Percentiles rank a stretch among this genome's conserved stretches.
Conservation (phyloP, 1,140 invertebrate species). For the Ceratoteleas bidentatus region DNA sequence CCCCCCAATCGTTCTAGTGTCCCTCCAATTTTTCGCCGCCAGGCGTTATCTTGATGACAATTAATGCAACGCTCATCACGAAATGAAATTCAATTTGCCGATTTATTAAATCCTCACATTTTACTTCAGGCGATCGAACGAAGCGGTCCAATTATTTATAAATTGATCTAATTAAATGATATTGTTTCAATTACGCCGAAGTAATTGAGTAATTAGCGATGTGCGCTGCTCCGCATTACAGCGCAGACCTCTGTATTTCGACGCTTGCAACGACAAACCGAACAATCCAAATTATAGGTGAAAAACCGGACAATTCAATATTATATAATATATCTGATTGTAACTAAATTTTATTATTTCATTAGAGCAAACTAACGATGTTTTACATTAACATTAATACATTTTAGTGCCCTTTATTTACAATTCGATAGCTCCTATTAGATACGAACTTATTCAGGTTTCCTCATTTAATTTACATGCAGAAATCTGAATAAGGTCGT, state of each 20-base stretch:
- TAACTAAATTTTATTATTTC: no score
- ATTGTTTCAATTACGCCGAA: slow-evolving; percentile 41
- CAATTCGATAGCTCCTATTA: no score
- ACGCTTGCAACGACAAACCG: no score
- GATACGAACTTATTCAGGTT: slow-evolving; percentile 4
- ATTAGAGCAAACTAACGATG: no score
- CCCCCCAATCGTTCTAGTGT: background rate
- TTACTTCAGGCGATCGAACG: background rate
- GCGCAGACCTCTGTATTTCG: slow-evolving; percentile 6
- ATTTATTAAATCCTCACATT: background rate
- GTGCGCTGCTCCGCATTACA: slow-evolving; percentile 5
- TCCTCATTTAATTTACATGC: no score
- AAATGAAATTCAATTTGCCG: background rate
- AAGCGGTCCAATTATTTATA: slow-evolving; percentile 10
- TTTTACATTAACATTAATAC: no score
- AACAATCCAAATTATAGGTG: no score
- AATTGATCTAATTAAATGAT: slow-evolving; percentile 15
- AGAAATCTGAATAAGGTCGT: no score
- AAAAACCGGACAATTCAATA: no score
- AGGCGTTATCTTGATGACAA: background rate
- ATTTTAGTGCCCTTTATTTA: no score
- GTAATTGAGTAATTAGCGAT: slow-evolving; percentile 34
- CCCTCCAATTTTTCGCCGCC: background rate
- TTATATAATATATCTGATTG: no score
- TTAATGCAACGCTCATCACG: background rate